Evolutionary conservation across 2,113 vertebrate genomes (phyloP), one percentile per base, ranked within the genome.

Genomic region (Ammodytes dubius): DNA sequence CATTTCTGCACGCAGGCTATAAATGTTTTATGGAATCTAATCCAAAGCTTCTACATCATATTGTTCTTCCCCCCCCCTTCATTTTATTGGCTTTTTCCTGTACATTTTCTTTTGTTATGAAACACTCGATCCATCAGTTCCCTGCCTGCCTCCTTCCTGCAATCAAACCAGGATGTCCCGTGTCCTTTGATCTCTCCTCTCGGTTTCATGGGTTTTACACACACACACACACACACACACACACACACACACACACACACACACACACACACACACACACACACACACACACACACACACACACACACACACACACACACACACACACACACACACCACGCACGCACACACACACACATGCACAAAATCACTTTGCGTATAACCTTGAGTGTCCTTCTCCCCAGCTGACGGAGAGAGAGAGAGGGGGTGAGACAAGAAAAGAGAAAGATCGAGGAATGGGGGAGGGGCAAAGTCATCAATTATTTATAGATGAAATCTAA

Each of bases 401-500:
- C 73, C 82, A 59, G 87, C 81, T 85, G 85, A 88, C 69, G 63
- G 84, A 57, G 72, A 56, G 79, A 57, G 72, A 56, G 79, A 27
- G 27, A 27, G 27, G 27, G 27, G 78, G 69, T 71, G 84, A 74
- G 84, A 80, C 72, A 72, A 75, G 27, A 27, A 74, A 45, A 78
- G 54, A 53, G 81, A 58, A 71, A 52, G 67, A 78, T 54, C 15
- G 60, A 82, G 80, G 64, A 79, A 70, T 70, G 89, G 86, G 86
- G 89, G 89, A 91, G 86, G 89, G 85, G 86, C 78, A 77, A 84
- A 93, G 85, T 93, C 92, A 95, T 95, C 92, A 95, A 94, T 95
- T 94, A 95, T 95, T 93, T 93, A 95, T 94, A 87, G 90, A 2
- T 75, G 91, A 88, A 94, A 93, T 94, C 92, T 93, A 94, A 95